These are phyloP conservation scores for Smittia sp. DNA, from an alignment of 2,888 invertebrate genomes.

Conservation along the genomic window DNA sequence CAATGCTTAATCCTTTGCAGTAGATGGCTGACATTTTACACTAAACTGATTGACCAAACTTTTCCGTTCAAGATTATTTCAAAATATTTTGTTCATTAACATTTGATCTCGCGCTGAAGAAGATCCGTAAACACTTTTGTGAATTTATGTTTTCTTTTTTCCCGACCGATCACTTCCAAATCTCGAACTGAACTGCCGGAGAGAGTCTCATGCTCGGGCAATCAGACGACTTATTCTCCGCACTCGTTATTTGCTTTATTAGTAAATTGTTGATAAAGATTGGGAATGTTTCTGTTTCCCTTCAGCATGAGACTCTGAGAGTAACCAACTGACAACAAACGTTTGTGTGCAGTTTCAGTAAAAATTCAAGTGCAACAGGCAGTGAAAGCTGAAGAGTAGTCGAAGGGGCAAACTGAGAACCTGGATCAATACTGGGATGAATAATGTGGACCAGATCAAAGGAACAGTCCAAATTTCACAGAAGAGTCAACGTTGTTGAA, in stretches of 20 bases:
- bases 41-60: background rate
- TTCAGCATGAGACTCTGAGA: background rate
- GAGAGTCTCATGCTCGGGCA: background rate
- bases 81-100: background rate
- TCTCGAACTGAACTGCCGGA: background rate
- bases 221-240: background rate
- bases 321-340: background rate
- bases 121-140: background rate
- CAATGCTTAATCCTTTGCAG: background rate
- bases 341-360: background rate
- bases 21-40: constrained; percentile 5
- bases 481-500: too few relatives aligned
- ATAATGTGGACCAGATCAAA: too few relatives aligned
- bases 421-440: too few relatives aligned
- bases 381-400: too few relatives aligned
- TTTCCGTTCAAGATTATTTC: background rate
- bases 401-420: too few relatives aligned
- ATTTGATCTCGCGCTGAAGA: background rate
- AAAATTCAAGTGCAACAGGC: too few relatives aligned
- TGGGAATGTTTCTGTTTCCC: background rate
- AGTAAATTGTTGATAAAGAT: constrained; percentile 12
- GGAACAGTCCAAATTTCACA: too few relatives aligned
- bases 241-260: constrained; percentile 14
- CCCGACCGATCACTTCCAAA: background rate
- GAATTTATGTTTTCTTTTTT: background rate